phyloP scores from a whole-genome alignment of 1,140 invertebrate species.

The Drosophila tristis region DNA sequence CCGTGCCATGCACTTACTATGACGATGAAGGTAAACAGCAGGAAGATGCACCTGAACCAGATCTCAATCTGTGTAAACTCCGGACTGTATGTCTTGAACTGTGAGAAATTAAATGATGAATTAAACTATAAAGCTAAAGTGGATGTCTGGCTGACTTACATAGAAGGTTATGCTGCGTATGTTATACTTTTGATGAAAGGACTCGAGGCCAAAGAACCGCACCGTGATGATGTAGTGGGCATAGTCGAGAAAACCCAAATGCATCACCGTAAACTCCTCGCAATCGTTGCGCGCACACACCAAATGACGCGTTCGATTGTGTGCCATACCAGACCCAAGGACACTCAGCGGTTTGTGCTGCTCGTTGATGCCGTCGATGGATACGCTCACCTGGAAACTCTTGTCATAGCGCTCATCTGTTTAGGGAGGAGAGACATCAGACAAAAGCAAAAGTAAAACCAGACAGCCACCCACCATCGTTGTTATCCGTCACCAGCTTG shows the following conservation, averaged over 20 bases:
- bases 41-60: conserved; percentile 97
- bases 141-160: conserved; percentile 88
- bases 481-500: conserved; percentile 92
- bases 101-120: conserved; percentile 34
- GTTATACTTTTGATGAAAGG: conserved; percentile 92
- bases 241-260: conserved; percentile 95
- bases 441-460: conserved; percentile 78
- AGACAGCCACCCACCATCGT: conserved; percentile 89
- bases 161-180: conserved; percentile 95
- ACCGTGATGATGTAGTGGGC: conserved; percentile 94
- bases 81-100: conserved; percentile 98
- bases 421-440: not conserved
- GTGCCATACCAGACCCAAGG: conserved; percentile 86
- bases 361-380: conserved; percentile 91
- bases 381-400: conserved; percentile 92
- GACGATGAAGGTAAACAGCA: conserved; percentile 93
- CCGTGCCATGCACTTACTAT: conserved; percentile 89
- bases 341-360: conserved; percentile 89
- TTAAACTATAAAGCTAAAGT: not conserved
- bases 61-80: conserved; percentile 98
- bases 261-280: conserved; percentile 94
- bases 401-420: conserved; percentile 93
- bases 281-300: conserved; percentile 92
- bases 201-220: conserved; percentile 92
- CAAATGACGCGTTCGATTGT: conserved; percentile 92